Conservation (phyloP, 2,888 invertebrate species). For the Epinotia ramella region DNA sequence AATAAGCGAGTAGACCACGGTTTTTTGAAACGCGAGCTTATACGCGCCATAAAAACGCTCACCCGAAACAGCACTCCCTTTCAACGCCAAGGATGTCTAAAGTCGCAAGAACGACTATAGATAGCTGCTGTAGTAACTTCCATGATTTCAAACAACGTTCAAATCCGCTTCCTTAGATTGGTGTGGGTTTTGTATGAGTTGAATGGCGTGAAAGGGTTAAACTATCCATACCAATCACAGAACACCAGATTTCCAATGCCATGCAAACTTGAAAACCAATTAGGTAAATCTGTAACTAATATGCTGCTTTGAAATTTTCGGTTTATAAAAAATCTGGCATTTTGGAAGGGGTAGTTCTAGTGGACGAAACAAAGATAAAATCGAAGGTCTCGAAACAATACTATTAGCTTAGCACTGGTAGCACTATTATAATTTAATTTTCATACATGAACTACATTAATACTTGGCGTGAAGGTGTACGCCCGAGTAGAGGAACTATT, state of each 20-base stretch:
- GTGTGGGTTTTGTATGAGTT: not conserved
- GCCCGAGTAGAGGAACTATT: slow-evolving; percentile 22
- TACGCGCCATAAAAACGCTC: no score
- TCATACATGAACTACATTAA: slow-evolving; percentile 25
- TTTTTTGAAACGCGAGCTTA: no score
- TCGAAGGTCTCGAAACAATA: slow-evolving; percentile 29
- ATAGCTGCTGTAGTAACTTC: not conserved
- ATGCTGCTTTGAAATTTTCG: not conserved
- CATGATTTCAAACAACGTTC: slow-evolving; percentile 1
- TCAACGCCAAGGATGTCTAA: not conserved
- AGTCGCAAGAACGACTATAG: not conserved
- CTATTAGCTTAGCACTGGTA: slow-evolving; percentile 34
- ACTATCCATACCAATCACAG: not conserved
- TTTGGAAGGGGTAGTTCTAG: not conserved
- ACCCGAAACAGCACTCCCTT: not conserved
- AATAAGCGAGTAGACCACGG: no score
- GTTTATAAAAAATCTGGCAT: slow-evolving; percentile 10
- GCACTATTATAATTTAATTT: slow-evolving; percentile 35
- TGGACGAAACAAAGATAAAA: slow-evolving; percentile 6
- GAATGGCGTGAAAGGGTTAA: slow-evolving; percentile 2
- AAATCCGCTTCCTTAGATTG: not conserved
- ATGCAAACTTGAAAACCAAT: not conserved
- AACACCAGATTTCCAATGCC: slow-evolving; percentile 13
- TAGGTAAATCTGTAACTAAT: not conserved
- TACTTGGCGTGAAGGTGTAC: slow-evolving; percentile 21